These are phyloP conservation scores for Drosophila prolongata DNA, from an alignment of 2,888 invertebrate genomes.

Conservation along the genomic window DNA sequence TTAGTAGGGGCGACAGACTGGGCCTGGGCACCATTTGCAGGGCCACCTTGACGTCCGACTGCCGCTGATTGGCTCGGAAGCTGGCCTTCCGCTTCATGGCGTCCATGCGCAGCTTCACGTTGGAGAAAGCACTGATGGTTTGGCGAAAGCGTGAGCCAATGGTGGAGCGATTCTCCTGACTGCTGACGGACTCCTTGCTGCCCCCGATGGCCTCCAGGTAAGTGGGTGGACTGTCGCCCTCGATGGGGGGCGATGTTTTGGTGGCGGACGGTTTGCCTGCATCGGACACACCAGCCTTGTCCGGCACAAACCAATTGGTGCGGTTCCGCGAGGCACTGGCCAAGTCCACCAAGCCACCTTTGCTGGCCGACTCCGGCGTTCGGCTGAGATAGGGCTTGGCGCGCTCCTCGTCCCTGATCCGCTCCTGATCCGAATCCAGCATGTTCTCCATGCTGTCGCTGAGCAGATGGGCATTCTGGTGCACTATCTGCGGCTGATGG, in stretches of 20 bases:
- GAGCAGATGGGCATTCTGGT: constrained; percentile 81
- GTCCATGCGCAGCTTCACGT: constrained; percentile 82
- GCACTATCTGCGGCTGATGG: constrained; percentile 76
- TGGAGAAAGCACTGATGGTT: constrained; percentile 81
- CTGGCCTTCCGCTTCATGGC: constrained; percentile 82
- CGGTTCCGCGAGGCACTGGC: constrained; percentile 73
- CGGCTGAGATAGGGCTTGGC: constrained; percentile 68
- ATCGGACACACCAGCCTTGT: neutral
- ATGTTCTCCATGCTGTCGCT: constrained; percentile 82
- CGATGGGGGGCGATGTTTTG: constrained; percentile 56
- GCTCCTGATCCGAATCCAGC: constrained; percentile 52
- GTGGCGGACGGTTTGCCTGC: no score
- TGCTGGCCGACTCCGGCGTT: constrained; percentile 55
- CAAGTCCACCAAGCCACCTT: constrained; percentile 61
- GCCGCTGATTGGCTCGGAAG: constrained; percentile 70
- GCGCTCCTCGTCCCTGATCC: constrained; percentile 40
- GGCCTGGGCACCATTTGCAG: constrained; percentile 84
- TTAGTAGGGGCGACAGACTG: constrained; percentile 80
- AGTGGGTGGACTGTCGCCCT: constrained; percentile 83
- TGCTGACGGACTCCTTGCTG: constrained; percentile 1
- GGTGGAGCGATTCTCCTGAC: constrained; percentile 31
- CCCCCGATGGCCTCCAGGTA: constrained; percentile 82
- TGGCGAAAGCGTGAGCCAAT: constrained; percentile 75
- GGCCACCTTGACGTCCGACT: constrained; percentile 79
- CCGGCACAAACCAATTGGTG: constrained; percentile 82